Conservation (phyloP, 2,888 invertebrate genomes). For the Matsumyia berberina region DNA sequence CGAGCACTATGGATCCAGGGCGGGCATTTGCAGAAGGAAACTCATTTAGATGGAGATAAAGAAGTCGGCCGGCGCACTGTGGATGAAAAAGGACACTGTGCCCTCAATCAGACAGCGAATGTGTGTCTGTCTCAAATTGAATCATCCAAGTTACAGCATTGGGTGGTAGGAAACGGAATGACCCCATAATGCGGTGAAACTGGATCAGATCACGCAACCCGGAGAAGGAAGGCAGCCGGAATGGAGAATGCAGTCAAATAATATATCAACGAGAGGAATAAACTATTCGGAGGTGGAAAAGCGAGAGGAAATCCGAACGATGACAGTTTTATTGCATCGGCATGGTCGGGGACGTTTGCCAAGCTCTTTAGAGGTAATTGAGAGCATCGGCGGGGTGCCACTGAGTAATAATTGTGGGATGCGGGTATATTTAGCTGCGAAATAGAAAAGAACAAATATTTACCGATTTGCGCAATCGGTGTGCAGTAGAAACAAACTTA, state of each 20-base stretch:
- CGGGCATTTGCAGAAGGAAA: not conserved
- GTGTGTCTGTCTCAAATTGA: conserved; percentile 1
- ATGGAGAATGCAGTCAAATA: conserved; percentile 21
- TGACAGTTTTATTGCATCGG: conserved; percentile 68
- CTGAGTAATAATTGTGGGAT: conserved; percentile 43
- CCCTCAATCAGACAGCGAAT: conserved; percentile 32
- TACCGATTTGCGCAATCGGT: conserved; percentile 47
- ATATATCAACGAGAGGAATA: conserved; percentile 35
- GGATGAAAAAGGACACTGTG: conserved; percentile 41
- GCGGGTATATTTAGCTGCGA: conserved; percentile 18
- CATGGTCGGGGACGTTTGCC: conserved; percentile 32
- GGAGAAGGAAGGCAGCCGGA: not conserved
- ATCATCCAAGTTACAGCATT: conserved; percentile 32
- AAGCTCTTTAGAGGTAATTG: conserved; percentile 50
- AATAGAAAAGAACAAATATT: conserved; percentile 28
- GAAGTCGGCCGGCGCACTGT: not conserved
- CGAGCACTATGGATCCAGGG: conserved; percentile 3
- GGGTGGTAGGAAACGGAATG: conserved; percentile 19
- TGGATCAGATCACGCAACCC: conserved; percentile 24
- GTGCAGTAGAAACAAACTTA: conserved; percentile 17
- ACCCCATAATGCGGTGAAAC: conserved; percentile 59
- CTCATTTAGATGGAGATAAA: conserved; percentile 61
- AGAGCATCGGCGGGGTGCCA: conserved; percentile 44
- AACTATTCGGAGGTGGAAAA: conserved; percentile 19
- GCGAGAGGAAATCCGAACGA: conserved; percentile 52